These are phyloP conservation scores for Melieria omissa DNA, from an alignment of 2,888 invertebrate species.

Conservation along the genomic window DNA sequence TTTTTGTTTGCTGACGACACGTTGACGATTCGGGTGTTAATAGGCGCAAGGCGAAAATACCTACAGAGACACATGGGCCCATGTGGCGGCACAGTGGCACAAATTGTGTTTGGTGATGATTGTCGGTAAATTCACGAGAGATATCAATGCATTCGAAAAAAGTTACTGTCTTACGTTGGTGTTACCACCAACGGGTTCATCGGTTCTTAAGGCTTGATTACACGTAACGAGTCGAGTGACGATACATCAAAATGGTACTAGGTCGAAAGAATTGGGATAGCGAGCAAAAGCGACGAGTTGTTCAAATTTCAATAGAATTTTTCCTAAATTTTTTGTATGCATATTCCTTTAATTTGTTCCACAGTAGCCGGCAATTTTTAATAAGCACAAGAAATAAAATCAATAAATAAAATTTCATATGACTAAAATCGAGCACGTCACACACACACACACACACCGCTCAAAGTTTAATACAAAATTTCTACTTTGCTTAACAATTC, in stretches of 20 bases:
- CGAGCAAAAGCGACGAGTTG: too few relatives aligned
- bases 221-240: too few relatives aligned
- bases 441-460: slow-evolving; percentile 8
- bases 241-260: too few relatives aligned
- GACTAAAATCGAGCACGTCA: slow-evolving; percentile 1
- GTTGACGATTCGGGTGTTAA: slow-evolving; percentile 18
- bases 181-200: too few relatives aligned
- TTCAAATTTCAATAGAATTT: too few relatives aligned
- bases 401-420: slow-evolving; percentile 1
- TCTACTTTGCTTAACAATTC: neutral
- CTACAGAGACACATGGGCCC: neutral
- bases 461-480: neutral
- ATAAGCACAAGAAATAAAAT: neutral
- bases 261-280: too few relatives aligned
- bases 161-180: too few relatives aligned
- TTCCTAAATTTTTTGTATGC: too few relatives aligned
- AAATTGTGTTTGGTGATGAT: too few relatives aligned
- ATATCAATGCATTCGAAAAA: too few relatives aligned
- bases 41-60: slow-evolving; percentile 8
- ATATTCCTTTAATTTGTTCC: neutral
- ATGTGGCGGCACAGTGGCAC: neutral
- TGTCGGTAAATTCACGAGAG: too few relatives aligned
- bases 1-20: slow-evolving; percentile 31
- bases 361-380: neutral
- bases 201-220: too few relatives aligned